Base-by-base conservation (phyloP, 2,888 invertebrate genomes). In the Aphidoletes aphidimyza region DNA sequence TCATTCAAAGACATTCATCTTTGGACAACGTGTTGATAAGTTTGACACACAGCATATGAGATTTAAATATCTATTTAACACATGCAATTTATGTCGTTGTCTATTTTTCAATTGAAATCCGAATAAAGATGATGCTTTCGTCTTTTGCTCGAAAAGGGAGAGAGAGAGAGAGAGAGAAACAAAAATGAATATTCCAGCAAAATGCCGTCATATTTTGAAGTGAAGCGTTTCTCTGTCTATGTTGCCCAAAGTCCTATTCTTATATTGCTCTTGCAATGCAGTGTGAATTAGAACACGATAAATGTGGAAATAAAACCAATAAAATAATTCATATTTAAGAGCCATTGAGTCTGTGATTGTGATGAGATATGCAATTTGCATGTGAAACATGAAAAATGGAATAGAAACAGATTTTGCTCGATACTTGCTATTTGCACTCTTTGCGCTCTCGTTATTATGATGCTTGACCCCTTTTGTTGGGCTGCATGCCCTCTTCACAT, bases 231-330 rank as follows among this genome's bases (percentile, higher is more conserved):
- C 17, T 14, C 6, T 54, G 54, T 22, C 19, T 47, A 19, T 19
- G 47, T 54, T 54, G 54, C 54, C 54, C 22, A 3, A 9, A 54
- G 54, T 22, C 22, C 3, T 22, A 1, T 14, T 17, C 47, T 47
- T 22, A 54, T 54, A 6, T 54, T 54, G 54, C n/a, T 54, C 69
- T 9, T 22, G 59, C 45, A 45, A 59, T 69, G 54, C 34, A 14
- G 69, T 69, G 69, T 36, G 69, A 69, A 69, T 69, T 69, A n/a
- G 34, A 8, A 34, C 19, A 34, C 69, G 69, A 69, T 69, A 69
- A 69, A 69, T 34, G 1, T 69, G 69, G 30, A 69, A 69, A 69
- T 34, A 69, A 69, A 69, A 69, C 69, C 34, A 69, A 69, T 69
- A 69, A 69, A 69, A 69, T 69, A 69, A 69, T 69, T 69, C 34